Base-by-base conservation (phyloP, 2,888 invertebrate genomes). In the Cryptops parisi region DNA sequence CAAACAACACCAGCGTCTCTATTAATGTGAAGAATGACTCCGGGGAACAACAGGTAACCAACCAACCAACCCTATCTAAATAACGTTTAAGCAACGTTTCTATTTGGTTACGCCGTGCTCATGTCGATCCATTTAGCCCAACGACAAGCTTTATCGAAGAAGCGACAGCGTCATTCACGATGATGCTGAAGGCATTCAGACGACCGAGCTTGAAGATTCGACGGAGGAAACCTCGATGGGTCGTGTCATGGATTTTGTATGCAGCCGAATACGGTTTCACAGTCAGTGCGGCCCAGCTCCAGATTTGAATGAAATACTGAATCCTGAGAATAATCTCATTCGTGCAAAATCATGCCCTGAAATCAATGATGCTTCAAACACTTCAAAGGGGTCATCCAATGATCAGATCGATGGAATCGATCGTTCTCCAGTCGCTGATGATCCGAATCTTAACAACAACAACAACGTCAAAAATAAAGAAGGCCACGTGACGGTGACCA, bases 221-320 rank as follows among this genome's bases (percentile, higher is more conserved):
- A 15, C 26, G 9, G n/a, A n/a, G n/a, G 19, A 51, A 9, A 15
- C 26, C 3, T 23, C 41, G 3, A n/a, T 44, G 24, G 43, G 19
- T 25, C 25, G 22, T 21, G 41, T 41, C 25, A 43, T 25, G 23
- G 50, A 50, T 22, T 53, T 40, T 53, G 52, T 21, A 9, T 9
- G 47, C 17, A 40, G 72, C 60, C 70, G 80, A 9, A 70, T 77
- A 58, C 74, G 80, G 25, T 76, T 76, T 65, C 74, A 78, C 62
- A 81, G 80, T 62, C 79, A 80, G 58, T 79, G 78, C 63, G 73
- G 74, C 56, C 68, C 74, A n/a, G 75, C 74, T 56, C 61, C 65
- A 1, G 49, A 53, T 23, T 24, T 51, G 19, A 19, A 41, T 9
- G 51, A 51, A 51, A 22, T 38, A 17, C 23, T 24, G 12, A 19